phyloP scores from a whole-genome alignment of 2,113 vertebrate genomes.

The Eretmochelys imbricata region DNA sequence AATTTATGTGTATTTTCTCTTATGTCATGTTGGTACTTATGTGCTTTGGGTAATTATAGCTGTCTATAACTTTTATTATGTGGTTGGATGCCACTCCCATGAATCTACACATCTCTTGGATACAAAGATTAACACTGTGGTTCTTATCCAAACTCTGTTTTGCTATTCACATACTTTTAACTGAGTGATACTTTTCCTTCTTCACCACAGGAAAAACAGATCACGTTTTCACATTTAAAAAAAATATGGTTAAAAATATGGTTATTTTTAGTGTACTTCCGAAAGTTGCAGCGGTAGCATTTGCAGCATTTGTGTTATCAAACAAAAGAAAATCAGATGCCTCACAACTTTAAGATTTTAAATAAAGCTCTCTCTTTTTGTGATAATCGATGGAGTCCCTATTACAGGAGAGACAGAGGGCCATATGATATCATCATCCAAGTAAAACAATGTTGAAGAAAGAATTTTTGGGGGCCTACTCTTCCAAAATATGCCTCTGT shows the following conservation, averaged over 20 bases:
- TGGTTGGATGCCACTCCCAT: background rate
- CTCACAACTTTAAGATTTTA: constrained; percentile 32
- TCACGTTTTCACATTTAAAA: constrained; percentile 34
- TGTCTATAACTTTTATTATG: constrained; percentile 32
- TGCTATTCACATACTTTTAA: background rate
- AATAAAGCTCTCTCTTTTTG: background rate
- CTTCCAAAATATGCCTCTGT: background rate
- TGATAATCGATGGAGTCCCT: background rate
- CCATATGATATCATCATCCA: background rate
- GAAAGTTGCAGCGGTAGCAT: background rate
- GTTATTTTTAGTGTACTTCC: constrained; percentile 39
- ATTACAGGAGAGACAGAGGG: background rate
- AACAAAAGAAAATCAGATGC: background rate
- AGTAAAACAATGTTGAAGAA: background rate
- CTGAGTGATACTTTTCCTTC: background rate
- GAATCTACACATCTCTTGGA: background rate
- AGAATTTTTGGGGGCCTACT: background rate
- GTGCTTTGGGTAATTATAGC: constrained; percentile 43
- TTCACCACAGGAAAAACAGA: constrained; percentile 50
- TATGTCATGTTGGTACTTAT: constrained; percentile 10
- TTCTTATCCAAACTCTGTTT: background rate
- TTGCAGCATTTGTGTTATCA: constrained; percentile 30
- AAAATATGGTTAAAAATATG: background rate
- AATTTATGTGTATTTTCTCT: constrained; percentile 47
- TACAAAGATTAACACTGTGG: background rate